Evolutionary conservation across 2,797 vertebrate genomes (phyloP).

Genomic region (Nyctalus aviator): DNA sequence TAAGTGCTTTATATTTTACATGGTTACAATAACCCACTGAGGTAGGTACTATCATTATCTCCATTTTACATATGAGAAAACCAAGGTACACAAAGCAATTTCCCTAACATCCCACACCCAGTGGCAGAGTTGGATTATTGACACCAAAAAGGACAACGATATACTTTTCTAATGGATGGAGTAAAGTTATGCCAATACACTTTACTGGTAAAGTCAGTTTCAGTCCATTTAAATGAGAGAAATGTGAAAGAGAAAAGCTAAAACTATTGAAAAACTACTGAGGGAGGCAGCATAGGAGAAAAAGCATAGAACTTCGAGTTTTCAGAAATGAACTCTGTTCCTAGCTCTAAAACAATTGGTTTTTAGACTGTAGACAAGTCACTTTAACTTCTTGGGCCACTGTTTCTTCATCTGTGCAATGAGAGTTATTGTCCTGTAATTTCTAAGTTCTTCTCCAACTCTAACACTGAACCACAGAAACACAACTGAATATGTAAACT

Average conservation of each 20-base stretch:
- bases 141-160: neutral
- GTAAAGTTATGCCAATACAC: neutral
- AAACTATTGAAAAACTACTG: neutral
- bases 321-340: neutral
- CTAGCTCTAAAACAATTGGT: neutral
- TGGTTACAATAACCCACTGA: neutral
- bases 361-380: conserved; percentile 38
- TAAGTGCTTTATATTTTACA: conserved; percentile 33
- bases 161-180: neutral
- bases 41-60: neutral
- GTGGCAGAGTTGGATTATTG: neutral
- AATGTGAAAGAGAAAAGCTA: conserved; percentile 46
- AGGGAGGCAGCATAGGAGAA: neutral
- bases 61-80: neutral
- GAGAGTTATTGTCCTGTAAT: neutral
- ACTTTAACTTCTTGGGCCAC: neutral
- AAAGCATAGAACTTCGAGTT: neutral
- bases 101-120: neutral
- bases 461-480: conserved; percentile 16
- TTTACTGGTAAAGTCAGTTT: conserved; percentile 29
- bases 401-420: conserved; percentile 34
- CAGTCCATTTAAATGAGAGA: neutral
- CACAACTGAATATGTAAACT: conserved; percentile 16
- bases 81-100: neutral
- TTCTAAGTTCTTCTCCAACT: conserved; percentile 29